Conservation (phyloP, 2,797 vertebrate genomes). For the Molossus molossus region DNA sequence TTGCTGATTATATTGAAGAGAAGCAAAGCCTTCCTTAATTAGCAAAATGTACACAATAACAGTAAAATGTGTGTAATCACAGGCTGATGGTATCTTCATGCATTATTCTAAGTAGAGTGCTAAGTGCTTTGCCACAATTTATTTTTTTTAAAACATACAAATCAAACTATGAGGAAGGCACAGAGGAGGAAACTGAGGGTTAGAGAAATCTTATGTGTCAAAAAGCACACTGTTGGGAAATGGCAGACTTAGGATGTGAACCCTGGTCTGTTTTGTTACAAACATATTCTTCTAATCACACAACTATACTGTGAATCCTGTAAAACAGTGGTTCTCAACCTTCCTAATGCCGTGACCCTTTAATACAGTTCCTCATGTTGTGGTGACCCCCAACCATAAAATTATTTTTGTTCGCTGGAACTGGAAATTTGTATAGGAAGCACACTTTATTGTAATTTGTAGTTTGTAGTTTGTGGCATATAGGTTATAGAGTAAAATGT, state of each 20-base stretch:
- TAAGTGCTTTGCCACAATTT: slow-evolving; percentile 6
- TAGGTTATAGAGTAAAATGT: background rate
- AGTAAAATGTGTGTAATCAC: background rate
- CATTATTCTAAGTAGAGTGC: background rate
- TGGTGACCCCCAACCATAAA: no score
- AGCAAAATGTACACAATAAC: background rate
- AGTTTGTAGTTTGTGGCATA: background rate
- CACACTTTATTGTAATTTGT: background rate
- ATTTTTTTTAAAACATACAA: background rate
- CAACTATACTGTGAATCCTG: background rate
- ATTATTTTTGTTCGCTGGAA: background rate
- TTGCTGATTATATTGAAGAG: background rate
- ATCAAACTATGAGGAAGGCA: background rate
- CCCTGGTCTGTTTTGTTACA: background rate
- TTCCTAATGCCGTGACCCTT: no score
- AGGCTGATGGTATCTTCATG: background rate
- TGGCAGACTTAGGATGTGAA: background rate
- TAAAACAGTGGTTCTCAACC: background rate
- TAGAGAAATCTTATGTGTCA: background rate
- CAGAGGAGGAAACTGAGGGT: slow-evolving; percentile 7
- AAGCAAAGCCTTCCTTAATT: slow-evolving; percentile 47
- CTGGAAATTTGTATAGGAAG: slow-evolving; percentile 25
- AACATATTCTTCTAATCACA: background rate
- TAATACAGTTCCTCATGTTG: no score
- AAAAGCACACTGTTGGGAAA: background rate